phyloP scores from a whole-genome alignment of 1,140 invertebrate genomes.

The Diploscapter pachys region DNA sequence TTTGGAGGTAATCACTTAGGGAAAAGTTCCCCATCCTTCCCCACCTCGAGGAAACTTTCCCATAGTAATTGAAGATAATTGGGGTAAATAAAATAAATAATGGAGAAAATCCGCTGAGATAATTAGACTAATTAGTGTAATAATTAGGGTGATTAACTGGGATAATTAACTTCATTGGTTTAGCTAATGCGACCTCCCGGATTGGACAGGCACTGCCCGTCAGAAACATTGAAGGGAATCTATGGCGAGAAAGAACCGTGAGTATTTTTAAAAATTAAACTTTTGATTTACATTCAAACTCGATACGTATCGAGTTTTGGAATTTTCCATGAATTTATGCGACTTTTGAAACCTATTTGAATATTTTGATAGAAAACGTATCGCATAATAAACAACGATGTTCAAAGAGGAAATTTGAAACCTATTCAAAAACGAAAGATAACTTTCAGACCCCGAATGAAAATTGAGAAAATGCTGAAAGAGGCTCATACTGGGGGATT shows the following conservation, averaged over 20 bases:
- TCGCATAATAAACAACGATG: too few relatives aligned
- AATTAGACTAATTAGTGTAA: slow-evolving; percentile 23
- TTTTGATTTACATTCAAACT: not conserved
- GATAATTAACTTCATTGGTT: not conserved
- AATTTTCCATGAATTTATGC: too few relatives aligned
- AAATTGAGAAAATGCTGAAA: slow-evolving; percentile 44
- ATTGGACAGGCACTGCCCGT: slow-evolving; percentile 45
- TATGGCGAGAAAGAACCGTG: slow-evolving; percentile 42
- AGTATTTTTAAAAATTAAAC: slow-evolving; percentile 3
- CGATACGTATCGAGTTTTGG: too few relatives aligned
- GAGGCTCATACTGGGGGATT: slow-evolving; percentile 46
- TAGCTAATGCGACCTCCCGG: slow-evolving; percentile 43
- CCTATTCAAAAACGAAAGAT: too few relatives aligned
- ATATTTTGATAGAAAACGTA: too few relatives aligned
- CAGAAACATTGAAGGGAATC: slow-evolving; percentile 37
- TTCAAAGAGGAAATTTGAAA: too few relatives aligned
- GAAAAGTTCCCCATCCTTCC: too few relatives aligned
- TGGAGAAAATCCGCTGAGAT: not conserved
- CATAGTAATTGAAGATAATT: too few relatives aligned
- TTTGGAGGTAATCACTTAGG: not conserved
- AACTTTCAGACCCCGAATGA: slow-evolving; percentile 43
- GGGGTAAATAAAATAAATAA: too few relatives aligned
- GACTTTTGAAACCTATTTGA: too few relatives aligned
- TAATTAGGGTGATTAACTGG: slow-evolving; percentile 37
- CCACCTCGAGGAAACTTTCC: too few relatives aligned